A percentile compares a stretch with the other conserved stretches of the same genome.
phyloP scores from a whole-genome alignment of 37 sponge, comb jelly and placozoan genomes.

The Agelas oroides region DNA sequence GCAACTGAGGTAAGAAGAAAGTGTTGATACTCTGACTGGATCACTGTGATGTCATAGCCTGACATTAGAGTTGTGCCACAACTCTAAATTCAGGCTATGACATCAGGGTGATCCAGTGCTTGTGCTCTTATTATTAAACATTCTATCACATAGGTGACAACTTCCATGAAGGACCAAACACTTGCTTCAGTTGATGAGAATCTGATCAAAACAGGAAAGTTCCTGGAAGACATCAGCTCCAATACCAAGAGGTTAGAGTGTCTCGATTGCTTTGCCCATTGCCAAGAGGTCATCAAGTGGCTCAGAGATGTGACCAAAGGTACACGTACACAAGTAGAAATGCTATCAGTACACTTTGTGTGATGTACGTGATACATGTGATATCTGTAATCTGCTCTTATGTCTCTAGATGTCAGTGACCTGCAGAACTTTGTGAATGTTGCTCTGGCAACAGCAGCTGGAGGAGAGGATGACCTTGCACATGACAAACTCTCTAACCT shows the following conservation, averaged over 20 bases:
- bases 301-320: neutral
- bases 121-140: no score
- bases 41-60: no score
- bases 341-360: neutral
- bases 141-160: neutral
- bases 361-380: neutral
- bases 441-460: constrained; percentile 52
- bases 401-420: constrained; percentile 37
- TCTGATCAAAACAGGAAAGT: constrained; percentile 14
- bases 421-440: constrained; percentile 47
- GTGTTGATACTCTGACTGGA: no score
- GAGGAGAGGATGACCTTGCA: constrained; percentile 44
- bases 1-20: constrained; percentile 17
- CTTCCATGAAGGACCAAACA: constrained; percentile 17
- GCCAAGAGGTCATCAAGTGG: constrained; percentile 1
- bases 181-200: constrained; percentile 1
- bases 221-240: constrained; percentile 14
- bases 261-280: neutral
- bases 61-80: no score
- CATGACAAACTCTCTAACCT: constrained; percentile 33
- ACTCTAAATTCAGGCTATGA: no score
- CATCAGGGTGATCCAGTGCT: no score
- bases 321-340: neutral
- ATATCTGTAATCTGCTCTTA: no score
- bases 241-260: neutral